phyloP scores from a whole-genome alignment of 2,888 invertebrate species.

The Cosmopolites sordidus region DNA sequence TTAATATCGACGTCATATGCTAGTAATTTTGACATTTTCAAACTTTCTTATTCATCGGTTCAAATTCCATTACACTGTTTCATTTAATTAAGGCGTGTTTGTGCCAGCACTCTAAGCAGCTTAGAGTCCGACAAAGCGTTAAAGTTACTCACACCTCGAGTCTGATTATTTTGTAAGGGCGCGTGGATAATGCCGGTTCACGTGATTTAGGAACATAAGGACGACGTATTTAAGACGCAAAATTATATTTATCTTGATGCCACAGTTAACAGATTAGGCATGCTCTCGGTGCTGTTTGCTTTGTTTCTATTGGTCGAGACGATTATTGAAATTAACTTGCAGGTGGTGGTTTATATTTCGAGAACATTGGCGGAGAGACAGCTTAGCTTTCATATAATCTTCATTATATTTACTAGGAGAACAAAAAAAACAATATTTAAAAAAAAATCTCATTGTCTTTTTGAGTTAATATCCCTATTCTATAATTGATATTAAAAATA shows the following conservation, averaged over 20 bases:
- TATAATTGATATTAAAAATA: too few relatives aligned
- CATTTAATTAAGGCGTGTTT: slow-evolving; percentile 7
- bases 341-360: too few relatives aligned
- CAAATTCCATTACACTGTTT: neutral
- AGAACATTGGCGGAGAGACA: too few relatives aligned
- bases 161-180: slow-evolving; percentile 13
- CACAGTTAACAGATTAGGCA: slow-evolving; percentile 10
- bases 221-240: slow-evolving; percentile 4
- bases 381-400: too few relatives aligned
- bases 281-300: neutral
- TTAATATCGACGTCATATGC: too few relatives aligned
- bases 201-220: slow-evolving; percentile 6
- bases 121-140: slow-evolving; percentile 10
- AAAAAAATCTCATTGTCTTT: too few relatives aligned
- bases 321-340: too few relatives aligned
- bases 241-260: slow-evolving; percentile 11
- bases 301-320: neutral
- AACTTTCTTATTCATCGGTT: neutral
- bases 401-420: too few relatives aligned
- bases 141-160: slow-evolving; percentile 10
- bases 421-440: too few relatives aligned
- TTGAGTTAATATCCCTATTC: too few relatives aligned
- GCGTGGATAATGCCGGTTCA: slow-evolving; percentile 13
- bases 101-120: slow-evolving; percentile 1
- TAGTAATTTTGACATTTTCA: too few relatives aligned